These are phyloP conservation scores for Poecilia wingei DNA, from an alignment of 2,797 vertebrate genomes.

Conservation along the genomic window DNA sequence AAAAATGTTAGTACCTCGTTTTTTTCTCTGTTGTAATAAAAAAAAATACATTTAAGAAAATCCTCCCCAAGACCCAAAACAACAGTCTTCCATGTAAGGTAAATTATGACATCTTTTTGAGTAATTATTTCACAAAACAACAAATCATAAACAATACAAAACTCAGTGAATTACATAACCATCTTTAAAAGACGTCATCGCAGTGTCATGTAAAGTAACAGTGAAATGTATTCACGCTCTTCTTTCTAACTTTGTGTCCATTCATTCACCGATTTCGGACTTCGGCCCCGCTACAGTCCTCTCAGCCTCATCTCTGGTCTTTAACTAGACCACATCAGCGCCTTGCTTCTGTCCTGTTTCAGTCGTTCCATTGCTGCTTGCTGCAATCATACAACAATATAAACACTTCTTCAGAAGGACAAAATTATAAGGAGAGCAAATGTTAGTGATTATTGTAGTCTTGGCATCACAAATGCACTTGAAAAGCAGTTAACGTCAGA, in stretches of 20 bases:
- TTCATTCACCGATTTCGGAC: neutral
- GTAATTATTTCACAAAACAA: constrained; percentile 1
- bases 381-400: neutral
- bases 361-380: neutral
- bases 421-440: neutral
- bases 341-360: neutral
- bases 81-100: neutral
- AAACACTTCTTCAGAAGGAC: neutral
- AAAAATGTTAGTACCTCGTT: neutral
- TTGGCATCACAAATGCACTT: neutral
- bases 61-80: neutral
- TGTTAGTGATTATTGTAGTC: neutral
- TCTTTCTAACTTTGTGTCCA: neutral
- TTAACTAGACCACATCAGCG: neutral
- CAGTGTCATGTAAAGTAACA: neutral
- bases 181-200: neutral
- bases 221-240: neutral
- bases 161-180: neutral
- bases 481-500: neutral
- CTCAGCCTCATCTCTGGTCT: neutral
- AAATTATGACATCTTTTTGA: neutral
- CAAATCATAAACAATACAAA: neutral
- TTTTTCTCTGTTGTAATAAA: neutral
- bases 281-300: neutral
- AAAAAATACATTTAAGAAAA: neutral